Conservation (phyloP, 2,888 invertebrate species). For the Idaea dimidiata region DNA sequence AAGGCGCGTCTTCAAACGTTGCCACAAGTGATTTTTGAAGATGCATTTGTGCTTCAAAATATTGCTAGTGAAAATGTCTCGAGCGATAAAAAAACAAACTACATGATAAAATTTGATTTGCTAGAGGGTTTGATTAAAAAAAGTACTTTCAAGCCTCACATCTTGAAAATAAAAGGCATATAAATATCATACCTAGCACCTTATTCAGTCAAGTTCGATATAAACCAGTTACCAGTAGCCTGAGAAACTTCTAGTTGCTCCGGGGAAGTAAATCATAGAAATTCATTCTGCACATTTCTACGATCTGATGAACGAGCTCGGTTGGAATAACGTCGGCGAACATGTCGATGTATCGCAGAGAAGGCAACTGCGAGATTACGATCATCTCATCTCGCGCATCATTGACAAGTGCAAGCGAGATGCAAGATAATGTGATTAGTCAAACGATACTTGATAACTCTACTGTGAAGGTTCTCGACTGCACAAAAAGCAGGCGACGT, state of each 20-base stretch:
- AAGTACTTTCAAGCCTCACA: conserved; percentile 40
- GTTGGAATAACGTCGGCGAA: conserved; percentile 40
- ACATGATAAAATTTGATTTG: too few species aligned
- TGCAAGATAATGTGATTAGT: conserved; percentile 52
- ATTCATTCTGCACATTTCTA: conserved; percentile 64
- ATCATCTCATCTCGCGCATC: conserved; percentile 45
- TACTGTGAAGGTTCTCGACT: conserved; percentile 48
- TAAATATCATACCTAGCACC: conserved; percentile 60
- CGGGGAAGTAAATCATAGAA: conserved; percentile 68
- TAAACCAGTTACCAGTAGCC: conserved; percentile 67
- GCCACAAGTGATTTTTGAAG: too few species aligned
- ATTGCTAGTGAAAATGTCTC: too few species aligned
- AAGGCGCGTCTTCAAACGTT: too few species aligned
- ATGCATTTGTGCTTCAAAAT: too few species aligned
- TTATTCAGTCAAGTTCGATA: conserved; percentile 70
- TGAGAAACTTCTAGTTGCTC: conserved; percentile 66
- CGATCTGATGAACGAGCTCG: conserved; percentile 58
- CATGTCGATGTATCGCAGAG: conserved; percentile 42
- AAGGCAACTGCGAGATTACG: conserved; percentile 42
- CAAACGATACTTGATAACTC: conserved; percentile 56
- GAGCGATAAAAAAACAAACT: too few species aligned
- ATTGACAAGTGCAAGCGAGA: conserved; percentile 48
- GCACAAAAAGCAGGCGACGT: conserved; percentile 65
- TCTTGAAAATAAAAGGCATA: conserved; percentile 58
- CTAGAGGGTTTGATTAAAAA: conserved; percentile 2